Evolutionary conservation across 2,113 vertebrate genomes (phyloP), one percentile per base, ranked within the genome.

Genomic region (Cyprinus carpio): DNA sequence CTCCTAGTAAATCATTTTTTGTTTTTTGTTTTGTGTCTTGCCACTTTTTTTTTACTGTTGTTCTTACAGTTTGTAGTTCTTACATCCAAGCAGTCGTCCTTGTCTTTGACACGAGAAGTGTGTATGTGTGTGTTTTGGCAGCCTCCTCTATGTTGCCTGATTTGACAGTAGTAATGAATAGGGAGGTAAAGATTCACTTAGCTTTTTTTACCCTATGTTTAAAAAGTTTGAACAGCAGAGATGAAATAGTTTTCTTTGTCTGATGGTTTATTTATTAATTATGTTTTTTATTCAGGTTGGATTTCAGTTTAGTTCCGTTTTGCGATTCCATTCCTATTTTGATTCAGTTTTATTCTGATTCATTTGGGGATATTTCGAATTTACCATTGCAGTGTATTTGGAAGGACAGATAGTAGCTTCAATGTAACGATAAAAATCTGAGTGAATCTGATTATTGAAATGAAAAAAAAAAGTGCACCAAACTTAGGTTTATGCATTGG

Each of bases 1-100:
- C 40, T 34, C 8, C 60, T 60, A 25, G 60, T 80, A 80, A 85
- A 85, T 51, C 11, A 43, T 84, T 90, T 81, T 74, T 79, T 87
- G 85, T 87, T 86, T 79, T 75, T 71, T 83, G 75, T 74, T 86
- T 87, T 89, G 29, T 87, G 87, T 88, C 89, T 92, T 62, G 76
- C 29, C 84, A 81, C 58, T 75, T 54, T 51, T 74, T 85, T 72
- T 71, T 92, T 62, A 56, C 56, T 25, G 54, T 80, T 80, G 54
- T 80, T 69, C 34, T 54, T 85, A 49, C 84, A 27, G 65, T 85
- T 65, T 27, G 65, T 49, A 37, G 31, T 43, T 37, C 49, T 62
- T 65, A 72, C 84, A 58, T 81, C 56, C 54, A 72, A 62, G 54
- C 37, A 29, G n/a, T 31, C 6, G 25, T 85, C 84, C 76, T 79